These are phyloP conservation scores for Coendou prehensilis DNA, from an alignment of 2,797 vertebrate genomes.

Conservation along the genomic window DNA sequence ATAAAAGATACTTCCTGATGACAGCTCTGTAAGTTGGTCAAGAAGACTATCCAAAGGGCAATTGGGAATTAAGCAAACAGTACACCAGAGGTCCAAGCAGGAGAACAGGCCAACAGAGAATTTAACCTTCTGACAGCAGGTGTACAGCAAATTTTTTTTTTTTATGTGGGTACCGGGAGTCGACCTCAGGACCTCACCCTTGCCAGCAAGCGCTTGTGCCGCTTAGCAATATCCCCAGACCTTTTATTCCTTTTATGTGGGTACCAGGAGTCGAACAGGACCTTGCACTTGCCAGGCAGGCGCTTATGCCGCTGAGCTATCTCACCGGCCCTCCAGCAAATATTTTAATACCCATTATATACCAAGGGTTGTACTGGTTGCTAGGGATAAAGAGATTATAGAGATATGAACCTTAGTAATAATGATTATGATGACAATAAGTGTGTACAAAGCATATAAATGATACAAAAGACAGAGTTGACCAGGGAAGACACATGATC, in stretches of 20 bases:
- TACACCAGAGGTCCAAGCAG: neutral
- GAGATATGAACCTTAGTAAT: neutral
- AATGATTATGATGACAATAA: neutral
- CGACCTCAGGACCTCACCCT: too few species aligned
- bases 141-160: slow-evolving; percentile 2
- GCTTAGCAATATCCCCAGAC: too few species aligned
- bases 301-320: too few species aligned
- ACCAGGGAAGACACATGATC: neutral
- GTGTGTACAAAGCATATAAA: neutral
- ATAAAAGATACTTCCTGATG: neutral
- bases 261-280: too few species aligned
- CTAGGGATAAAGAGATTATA: neutral
- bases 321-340: neutral
- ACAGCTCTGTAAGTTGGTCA: neutral
- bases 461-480: neutral
- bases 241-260: too few species aligned
- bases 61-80: neutral
- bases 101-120: neutral
- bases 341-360: slow-evolving; percentile 35
- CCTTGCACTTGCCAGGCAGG: too few species aligned
- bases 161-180: too few species aligned
- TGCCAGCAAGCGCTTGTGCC: too few species aligned
- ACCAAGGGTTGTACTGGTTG: neutral
- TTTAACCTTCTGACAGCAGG: neutral
- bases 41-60: neutral